Percentiles rank a stretch among this genome's conserved stretches.
phyloP scores from a whole-genome alignment of 1,140 invertebrate genomes.

The Hyles vespertilio region DNA sequence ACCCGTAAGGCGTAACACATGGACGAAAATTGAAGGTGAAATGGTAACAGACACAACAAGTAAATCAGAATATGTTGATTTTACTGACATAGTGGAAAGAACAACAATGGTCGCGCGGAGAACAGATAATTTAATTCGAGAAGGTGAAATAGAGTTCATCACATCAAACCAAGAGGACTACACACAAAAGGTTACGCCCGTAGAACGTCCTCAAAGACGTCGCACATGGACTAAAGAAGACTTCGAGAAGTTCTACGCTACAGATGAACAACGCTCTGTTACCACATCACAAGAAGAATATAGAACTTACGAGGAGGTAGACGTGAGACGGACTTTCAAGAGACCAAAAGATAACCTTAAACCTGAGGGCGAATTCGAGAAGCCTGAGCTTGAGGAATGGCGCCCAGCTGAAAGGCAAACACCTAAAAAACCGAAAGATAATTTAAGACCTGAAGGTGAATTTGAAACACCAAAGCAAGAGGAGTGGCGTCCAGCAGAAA shows the following conservation, averaged over 20 bases:
- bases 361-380: constrained; percentile 81
- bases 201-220: constrained; percentile 76
- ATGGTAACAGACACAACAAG: constrained; percentile 81
- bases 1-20: constrained; percentile 86
- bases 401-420: constrained; percentile 63
- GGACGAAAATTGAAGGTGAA: constrained; percentile 86
- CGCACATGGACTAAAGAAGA: constrained; percentile 84
- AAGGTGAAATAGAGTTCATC: constrained; percentile 80
- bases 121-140: constrained; percentile 80
- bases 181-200: constrained; percentile 74
- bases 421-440: constrained; percentile 43
- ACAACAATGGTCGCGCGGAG: constrained; percentile 77
- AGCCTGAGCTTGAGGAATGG: constrained; percentile 58
- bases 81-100: constrained; percentile 76
- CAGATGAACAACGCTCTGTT: constrained; percentile 69
- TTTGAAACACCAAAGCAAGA: constrained; percentile 68
- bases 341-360: constrained; percentile 72
- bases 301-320: constrained; percentile 67
- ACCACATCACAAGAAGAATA: constrained; percentile 78
- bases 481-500: constrained; percentile 75
- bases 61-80: constrained; percentile 80
- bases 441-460: constrained; percentile 71
- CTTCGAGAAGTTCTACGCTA: constrained; percentile 80
- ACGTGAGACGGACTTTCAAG: constrained; percentile 67
- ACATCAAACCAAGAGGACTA: constrained; percentile 79